Evolutionary conservation across 2,888 invertebrate species (phyloP), one percentile per base, ranked within the genome.

Genomic region (Raillietiella orientalis): DNA sequence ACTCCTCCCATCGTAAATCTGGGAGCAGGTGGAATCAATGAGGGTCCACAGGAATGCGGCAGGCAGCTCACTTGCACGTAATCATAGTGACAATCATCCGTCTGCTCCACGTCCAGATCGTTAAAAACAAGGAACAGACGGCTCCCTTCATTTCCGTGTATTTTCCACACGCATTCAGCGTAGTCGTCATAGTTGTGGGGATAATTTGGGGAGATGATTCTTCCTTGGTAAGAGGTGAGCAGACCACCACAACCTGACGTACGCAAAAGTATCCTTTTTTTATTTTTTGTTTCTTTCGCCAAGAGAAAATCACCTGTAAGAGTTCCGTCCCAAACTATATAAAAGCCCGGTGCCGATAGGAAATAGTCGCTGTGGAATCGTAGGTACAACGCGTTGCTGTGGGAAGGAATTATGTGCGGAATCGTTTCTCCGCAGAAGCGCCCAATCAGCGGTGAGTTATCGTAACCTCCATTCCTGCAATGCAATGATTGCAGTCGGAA

Each of bases 241-340:
- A 50, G 55, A 2, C 77, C 82, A 9, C 84, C 82, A 43, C 84
- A 87, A 9, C 72, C 71, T n/a, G n/a, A n/a, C n/a, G n/a, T n/a
- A n/a, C n/a, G n/a, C n/a, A n/a, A n/a, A n/a, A n/a, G n/a, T n/a
- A n/a, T n/a, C n/a, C n/a, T n/a, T n/a, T n/a, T n/a, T n/a, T n/a
- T n/a, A n/a, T n/a, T n/a, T n/a, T n/a, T n/a, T 50, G 40, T 37
- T 24, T 14, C 21, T 16, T 8, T 20, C 5, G 26, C 29, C 22
- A 16, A 11, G 21, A 15, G 21, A 15, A 15, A 14, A 30, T 29
- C 38, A 50, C 66, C 66, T 28, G 53, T 54, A 8, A 56, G 39
- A 2, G 59, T 55, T 2, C 57, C 55, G 33, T 61, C 59, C 62
- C 69, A 74, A n/a, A 41, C 43, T 2, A 72, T 49, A 15, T 51